Evolutionary conservation across 2,113 vertebrate species (phyloP), one percentile per base, ranked within the genome.

Genomic region (Numida meleagris): DNA sequence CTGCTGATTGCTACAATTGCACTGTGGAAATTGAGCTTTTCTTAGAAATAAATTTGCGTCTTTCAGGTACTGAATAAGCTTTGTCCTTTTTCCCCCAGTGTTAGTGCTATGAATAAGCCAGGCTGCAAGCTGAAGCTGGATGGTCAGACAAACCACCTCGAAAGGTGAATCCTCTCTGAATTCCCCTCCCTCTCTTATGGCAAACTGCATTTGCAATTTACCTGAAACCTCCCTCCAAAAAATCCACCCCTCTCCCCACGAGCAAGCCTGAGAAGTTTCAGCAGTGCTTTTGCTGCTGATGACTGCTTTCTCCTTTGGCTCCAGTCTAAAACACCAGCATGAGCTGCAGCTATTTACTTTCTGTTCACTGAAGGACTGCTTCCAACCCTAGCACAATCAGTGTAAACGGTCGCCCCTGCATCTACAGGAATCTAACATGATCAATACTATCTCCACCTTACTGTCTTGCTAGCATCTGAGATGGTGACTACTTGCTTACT

Each of bases 401-500:
- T 36, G 19, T 4, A 51, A 85, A 58, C 82, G 68, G 9, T 57
- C 3, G 0, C 9, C 33, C 18, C 9, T 55, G n/a, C 67, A 42
- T 50, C 45, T 55, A 33, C 46, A 83, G 74, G 76, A 77, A 16
- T 9, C 36, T 9, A 16, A 38, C 34, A 53, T 34, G 89, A 79
- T 72, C 62, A 27, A 23, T 86, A 59, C 34, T 86, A 50, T 19
- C n/a, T 86, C 38, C 51, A 71, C 27, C 81, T 85, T 3, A 24
- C 79, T 46, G 89, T 59, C 45, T 95, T 71, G 38, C 36, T 80
- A 93, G 85, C n/a, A 20, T 90, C 51, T 74, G 88, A 94, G 76
- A 84, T 76, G 45, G 77, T 90, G 91, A 89, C 83, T 89, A 27
- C 85, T 94, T 88, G 91, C 94, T 95, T 95, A 45, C 89, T 95